These are phyloP conservation scores for Chrysotoxum bicinctum DNA, from an alignment of 2,888 invertebrate genomes.

Conservation along the genomic window DNA sequence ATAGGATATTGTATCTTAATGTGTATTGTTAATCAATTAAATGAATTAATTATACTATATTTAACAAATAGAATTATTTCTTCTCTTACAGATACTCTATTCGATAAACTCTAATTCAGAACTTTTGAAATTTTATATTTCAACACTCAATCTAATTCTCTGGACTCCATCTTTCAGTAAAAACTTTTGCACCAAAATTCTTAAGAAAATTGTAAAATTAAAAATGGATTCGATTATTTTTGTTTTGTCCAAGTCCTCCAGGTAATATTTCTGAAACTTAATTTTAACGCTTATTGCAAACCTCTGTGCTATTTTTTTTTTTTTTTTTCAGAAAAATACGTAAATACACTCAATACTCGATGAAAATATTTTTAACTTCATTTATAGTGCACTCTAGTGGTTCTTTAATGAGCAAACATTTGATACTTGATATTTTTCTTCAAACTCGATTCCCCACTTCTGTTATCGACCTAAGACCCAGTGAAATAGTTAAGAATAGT, in stretches of 20 bases:
- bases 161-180: conserved; percentile 41
- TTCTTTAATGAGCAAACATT: conserved; percentile 4
- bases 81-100: neutral
- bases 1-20: too few species aligned
- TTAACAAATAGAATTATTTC: neutral
- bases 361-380: conserved; percentile 49
- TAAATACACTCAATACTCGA: conserved; percentile 23
- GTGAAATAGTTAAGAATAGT: neutral
- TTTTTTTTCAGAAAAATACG: conserved; percentile 27
- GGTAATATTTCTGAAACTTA: neutral
- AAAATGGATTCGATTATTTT: conserved; percentile 30
- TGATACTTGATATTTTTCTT: conserved; percentile 31
- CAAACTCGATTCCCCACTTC: conserved; percentile 9
- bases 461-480: neutral
- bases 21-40: too few species aligned
- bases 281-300: neutral
- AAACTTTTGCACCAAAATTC: conserved; percentile 11
- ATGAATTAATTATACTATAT: too few species aligned
- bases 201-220: conserved; percentile 16
- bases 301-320: neutral
- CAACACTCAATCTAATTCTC: conserved; percentile 34
- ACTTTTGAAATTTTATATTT: conserved; percentile 38
- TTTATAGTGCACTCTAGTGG: neutral
- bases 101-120: neutral
- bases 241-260: conserved; percentile 15